Conservation (phyloP, 2,888 invertebrate species). For the Antitype chi region DNA sequence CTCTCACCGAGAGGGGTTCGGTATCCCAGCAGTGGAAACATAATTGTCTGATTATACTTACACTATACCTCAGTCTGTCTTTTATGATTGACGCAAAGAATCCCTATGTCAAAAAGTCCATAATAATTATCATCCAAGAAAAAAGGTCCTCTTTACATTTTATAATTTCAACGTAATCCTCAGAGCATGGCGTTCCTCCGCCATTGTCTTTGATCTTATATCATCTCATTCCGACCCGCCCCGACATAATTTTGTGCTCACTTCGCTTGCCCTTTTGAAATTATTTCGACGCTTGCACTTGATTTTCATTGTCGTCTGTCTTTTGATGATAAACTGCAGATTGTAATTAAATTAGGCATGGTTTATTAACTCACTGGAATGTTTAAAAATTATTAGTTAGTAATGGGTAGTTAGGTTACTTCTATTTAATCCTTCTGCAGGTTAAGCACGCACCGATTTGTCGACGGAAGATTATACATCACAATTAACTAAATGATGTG, state of each 20-base stretch:
- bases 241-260: constrained; percentile 14
- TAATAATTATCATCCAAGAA: constrained; percentile 1
- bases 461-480: no score
- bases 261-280: constrained; percentile 17
- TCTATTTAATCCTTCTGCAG: no score
- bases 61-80: not conserved
- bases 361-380: not conserved
- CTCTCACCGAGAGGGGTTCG: no score
- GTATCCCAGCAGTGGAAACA: no score
- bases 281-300: constrained; percentile 35
- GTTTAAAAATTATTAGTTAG: no score
- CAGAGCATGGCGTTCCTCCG: not conserved
- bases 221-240: constrained; percentile 11
- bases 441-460: no score
- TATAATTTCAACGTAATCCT: constrained; percentile 11
- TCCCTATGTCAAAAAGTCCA: not conserved
- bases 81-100: not conserved
- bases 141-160: not conserved
- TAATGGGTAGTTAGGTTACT: no score
- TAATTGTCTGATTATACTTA: no score
- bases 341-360: constrained; percentile 2
- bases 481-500: no score
- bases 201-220: constrained; percentile 39
- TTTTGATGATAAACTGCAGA: constrained; percentile 23
- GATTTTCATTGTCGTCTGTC: constrained; percentile 20